Percentiles rank a stretch among this genome's conserved stretches.
phyloP scores from a whole-genome alignment of 2,888 invertebrate genomes.

The Dugesia japonica region DNA sequence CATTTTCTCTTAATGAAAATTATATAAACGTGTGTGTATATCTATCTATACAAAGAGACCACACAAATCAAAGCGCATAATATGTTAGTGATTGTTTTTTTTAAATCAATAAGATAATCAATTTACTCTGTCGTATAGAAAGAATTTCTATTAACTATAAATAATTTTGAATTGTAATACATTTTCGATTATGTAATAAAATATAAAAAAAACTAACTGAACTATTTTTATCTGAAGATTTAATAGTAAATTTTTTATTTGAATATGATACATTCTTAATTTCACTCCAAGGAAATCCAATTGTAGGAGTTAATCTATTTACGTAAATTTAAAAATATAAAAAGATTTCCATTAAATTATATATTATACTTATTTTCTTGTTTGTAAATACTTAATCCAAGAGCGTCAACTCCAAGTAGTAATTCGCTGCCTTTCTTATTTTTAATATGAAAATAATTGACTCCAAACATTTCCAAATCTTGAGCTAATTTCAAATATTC shows the following conservation, averaged over 20 bases:
- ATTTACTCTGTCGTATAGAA: too few species aligned
- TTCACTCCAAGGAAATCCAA: slow-evolving; percentile 34
- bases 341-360: background rate
- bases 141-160: too few species aligned
- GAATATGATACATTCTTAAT: slow-evolving; percentile 32
- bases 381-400: slow-evolving; percentile 94
- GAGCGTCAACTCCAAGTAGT: slow-evolving; percentile 89
- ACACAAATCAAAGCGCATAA: too few species aligned
- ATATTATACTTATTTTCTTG: slow-evolving; percentile 75
- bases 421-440: slow-evolving; percentile 97
- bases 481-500: slow-evolving; percentile 44
- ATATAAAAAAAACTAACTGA: slow-evolving; percentile 24
- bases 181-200: background rate
- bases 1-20: too few species aligned
- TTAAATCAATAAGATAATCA: too few species aligned
- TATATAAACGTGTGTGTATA: too few species aligned
- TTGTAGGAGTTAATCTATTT: slow-evolving; percentile 29
- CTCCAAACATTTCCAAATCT: slow-evolving; percentile 60
- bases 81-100: too few species aligned
- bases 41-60: too few species aligned
- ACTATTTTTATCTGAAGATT: slow-evolving; percentile 31
- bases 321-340: background rate
- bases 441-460: slow-evolving; percentile 95
- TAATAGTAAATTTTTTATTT: slow-evolving; percentile 32
- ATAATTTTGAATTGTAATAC: too few species aligned